phyloP scores from a whole-genome alignment of 2,888 invertebrate genomes.

The Itoplectis maculator region DNA sequence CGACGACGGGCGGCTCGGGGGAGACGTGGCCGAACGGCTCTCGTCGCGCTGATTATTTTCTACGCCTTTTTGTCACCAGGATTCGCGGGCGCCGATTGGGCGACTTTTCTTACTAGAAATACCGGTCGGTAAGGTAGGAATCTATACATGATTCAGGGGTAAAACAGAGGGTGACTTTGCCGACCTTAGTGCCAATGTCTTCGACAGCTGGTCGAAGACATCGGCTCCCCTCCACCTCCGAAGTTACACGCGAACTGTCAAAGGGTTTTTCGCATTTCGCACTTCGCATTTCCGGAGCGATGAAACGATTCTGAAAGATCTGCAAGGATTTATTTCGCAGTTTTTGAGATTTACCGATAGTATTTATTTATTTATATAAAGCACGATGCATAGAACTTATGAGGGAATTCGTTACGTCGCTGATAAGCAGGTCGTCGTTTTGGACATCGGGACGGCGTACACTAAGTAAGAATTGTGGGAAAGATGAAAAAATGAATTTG shows the following conservation, averaged over 20 bases:
- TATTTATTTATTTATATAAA: slow-evolving; percentile 69
- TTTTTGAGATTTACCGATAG: slow-evolving; percentile 1
- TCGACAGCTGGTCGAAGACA: background rate
- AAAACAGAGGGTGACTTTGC: too few relatives aligned
- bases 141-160: too few relatives aligned
- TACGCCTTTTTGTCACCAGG: too few relatives aligned
- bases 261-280: background rate
- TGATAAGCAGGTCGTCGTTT: slow-evolving; percentile 95
- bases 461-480: slow-evolving; percentile 91
- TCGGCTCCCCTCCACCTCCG: background rate
- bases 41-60: too few relatives aligned
- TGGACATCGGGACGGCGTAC: slow-evolving; percentile 96
- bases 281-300: slow-evolving; percentile 19
- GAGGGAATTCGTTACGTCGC: slow-evolving; percentile 92
- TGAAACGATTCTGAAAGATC: slow-evolving; percentile 11
- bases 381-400: slow-evolving; percentile 89
- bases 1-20: slow-evolving; percentile 48
- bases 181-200: too few relatives aligned
- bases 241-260: slow-evolving; percentile 31
- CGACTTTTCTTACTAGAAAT: too few relatives aligned
- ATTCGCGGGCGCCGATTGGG: too few relatives aligned
- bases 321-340: slow-evolving; percentile 3
- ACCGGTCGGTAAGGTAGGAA: too few relatives aligned
- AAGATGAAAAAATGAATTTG: slow-evolving; percentile 16
- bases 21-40: slow-evolving; percentile 59